A percentile compares a stretch with the other conserved stretches of the same genome.
phyloP scores from a whole-genome alignment of 2,797 vertebrate genomes.

The Telmatherina bonti region DNA sequence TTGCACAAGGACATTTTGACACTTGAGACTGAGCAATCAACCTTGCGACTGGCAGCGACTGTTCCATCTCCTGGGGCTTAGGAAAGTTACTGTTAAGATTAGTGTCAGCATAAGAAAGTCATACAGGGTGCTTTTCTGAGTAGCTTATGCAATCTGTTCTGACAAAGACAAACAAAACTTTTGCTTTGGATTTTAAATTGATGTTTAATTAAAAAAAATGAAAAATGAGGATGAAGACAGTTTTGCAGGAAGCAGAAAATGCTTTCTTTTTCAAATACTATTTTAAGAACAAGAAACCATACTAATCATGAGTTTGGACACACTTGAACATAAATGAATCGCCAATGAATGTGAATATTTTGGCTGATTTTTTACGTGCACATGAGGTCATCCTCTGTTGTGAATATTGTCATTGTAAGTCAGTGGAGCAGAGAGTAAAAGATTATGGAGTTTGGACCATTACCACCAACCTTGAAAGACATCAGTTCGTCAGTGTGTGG shows the following conservation, averaged over 20 bases:
- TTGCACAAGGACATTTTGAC: no score
- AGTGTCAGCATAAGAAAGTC: no score
- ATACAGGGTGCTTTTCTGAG: no score
- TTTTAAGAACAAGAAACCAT: neutral
- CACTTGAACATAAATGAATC: neutral
- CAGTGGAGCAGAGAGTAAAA: neutral
- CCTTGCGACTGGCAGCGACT: no score
- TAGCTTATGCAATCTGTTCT: no score
- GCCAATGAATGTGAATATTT: neutral
- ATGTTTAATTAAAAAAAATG: no score
- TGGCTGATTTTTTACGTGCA: neutral
- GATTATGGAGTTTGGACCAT: neutral
- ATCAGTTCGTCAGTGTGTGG: neutral
- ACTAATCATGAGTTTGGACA: neutral
- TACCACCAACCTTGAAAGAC: neutral
- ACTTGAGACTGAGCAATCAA: no score
- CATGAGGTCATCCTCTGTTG: neutral
- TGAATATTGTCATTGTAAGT: neutral
- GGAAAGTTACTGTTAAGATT: no score
- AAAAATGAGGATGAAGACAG: neutral
- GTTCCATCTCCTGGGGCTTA: no score
- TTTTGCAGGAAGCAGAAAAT: neutral
- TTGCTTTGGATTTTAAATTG: no score
- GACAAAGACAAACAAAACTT: no score
- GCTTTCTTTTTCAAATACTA: neutral